Percentiles rank a stretch among this genome's conserved stretches.
Evolutionary conservation across 2,113 vertebrate genomes (phyloP).

Genomic region (Dipodomys stephensi): DNA sequence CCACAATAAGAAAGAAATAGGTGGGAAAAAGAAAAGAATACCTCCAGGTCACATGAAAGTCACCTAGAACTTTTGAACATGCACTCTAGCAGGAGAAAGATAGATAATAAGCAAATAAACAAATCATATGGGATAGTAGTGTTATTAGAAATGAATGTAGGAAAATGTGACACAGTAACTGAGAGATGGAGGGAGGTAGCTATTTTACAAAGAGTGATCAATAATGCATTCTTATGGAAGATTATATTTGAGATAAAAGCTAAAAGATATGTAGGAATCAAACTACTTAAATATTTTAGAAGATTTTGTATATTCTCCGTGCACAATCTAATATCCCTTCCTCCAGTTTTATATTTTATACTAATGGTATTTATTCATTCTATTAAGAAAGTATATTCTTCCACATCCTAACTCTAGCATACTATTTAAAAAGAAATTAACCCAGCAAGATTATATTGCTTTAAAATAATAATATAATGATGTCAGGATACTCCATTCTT

Average conservation of each 20-base stretch:
- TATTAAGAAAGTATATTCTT: neutral
- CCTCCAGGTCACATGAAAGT: neutral
- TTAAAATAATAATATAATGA: neutral
- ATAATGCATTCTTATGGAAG: neutral
- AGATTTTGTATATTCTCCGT: neutral
- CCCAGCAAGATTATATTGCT: neutral
- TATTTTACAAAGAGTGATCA: neutral
- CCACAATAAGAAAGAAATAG: no score
- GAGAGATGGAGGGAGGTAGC: neutral
- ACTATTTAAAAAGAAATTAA: constrained; percentile 25
- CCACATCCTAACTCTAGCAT: neutral
- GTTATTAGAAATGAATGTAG: neutral
- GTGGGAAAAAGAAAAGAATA: neutral
- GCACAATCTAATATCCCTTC: no score
- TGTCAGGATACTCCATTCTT: neutral
- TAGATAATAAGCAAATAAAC: neutral
- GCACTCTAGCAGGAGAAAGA: neutral
- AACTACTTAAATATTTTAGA: neutral
- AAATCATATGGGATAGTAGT: neutral
- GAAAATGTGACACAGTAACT: neutral
- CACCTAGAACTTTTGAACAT: neutral
- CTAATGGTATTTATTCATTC: neutral
- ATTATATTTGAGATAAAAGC: constrained; percentile 1
- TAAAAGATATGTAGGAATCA: neutral
- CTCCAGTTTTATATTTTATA: neutral